A percentile compares a stretch with the other conserved stretches of the same genome.
phyloP scores from a whole-genome alignment of 2,888 invertebrate genomes.

The Aricia artaxerxes region DNA sequence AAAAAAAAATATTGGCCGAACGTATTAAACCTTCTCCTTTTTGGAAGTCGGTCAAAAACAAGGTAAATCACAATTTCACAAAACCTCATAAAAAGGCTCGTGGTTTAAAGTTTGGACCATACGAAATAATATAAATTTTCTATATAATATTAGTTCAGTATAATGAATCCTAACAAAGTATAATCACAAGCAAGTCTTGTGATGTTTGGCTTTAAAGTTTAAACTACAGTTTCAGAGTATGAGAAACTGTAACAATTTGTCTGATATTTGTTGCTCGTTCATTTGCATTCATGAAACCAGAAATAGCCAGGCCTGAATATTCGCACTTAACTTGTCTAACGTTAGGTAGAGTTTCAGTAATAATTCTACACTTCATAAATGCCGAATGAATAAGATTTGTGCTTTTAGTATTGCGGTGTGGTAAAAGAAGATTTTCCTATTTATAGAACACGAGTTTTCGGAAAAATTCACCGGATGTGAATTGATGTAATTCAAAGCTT shows the following conservation, averaged over 20 bases:
- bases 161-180: too few relatives aligned
- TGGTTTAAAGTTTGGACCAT: too few relatives aligned
- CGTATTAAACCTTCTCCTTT: too few relatives aligned
- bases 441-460: background rate
- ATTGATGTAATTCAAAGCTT: background rate
- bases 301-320: slow-evolving; percentile 15
- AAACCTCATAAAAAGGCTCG: too few relatives aligned
- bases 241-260: slow-evolving; percentile 4
- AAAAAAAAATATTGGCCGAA: too few relatives aligned
- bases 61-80: too few relatives aligned
- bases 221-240: background rate
- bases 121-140: too few relatives aligned
- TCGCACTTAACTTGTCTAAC: slow-evolving; percentile 18
- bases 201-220: background rate
- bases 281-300: slow-evolving; percentile 21
- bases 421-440: background rate
- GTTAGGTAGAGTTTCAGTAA: background rate
- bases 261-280: slow-evolving; percentile 20
- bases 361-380: slow-evolving; percentile 11
- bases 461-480: background rate
- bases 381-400: background rate
- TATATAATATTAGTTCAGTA: too few relatives aligned
- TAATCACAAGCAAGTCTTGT: too few relatives aligned
- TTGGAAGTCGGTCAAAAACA: too few relatives aligned
- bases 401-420: background rate